Evolutionary conservation across 2,797 vertebrate species (phyloP), one percentile per base, ranked within the genome.

Genomic region (Odontamblyopus rebecca): DNA sequence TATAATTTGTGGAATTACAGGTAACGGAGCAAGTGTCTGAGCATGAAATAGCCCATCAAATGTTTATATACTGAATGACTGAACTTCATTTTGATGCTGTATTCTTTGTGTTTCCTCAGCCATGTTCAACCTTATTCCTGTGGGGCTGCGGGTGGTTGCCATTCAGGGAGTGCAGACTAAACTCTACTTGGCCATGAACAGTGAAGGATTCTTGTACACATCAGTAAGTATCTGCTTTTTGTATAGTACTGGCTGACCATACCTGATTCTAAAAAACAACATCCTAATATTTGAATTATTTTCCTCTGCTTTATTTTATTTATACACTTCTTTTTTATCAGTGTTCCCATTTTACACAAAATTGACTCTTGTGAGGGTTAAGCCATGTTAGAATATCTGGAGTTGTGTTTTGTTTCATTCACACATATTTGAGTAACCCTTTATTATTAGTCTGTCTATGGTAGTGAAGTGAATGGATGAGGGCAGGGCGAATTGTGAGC

Each of bases 121-220:
- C 88, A 92, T 96, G 91, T 99, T 99, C 94, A 99, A 99, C 95
- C 97, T 99, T 92, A 99, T 99, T 83, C 98, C 98, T 61, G 98
- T 99, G 94, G 98, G 98, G 87, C 94, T 99, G 87, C 96, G 97
- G 91, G 98, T 99, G 92, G 98, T 99, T 93, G 98, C 98, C 84
- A 99, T 99, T 92, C 98, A 99, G 91, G 98, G 98, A 74, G 96
- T 99, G 90, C 97, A 99, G 92, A 99, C 96, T 85, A 98, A 98
- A 91, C 91, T 99, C 60, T 99, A 99, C 76, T 91, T 99, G 94
- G 98, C 98, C 74, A 99, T 99, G 97, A 99, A 99, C 94, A 98
- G 97, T 18, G 98, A 99, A 90, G 98, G 98, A 86, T 99, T 92
- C 89, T 92, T 99, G 73, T 99, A 99, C 84, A 98, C 98, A 92